A percentile compares a stretch with the other conserved stretches of the same genome.
Conservation (phyloP, 2,888 invertebrate genomes). For the Malthinus seriepunctatus region DNA sequence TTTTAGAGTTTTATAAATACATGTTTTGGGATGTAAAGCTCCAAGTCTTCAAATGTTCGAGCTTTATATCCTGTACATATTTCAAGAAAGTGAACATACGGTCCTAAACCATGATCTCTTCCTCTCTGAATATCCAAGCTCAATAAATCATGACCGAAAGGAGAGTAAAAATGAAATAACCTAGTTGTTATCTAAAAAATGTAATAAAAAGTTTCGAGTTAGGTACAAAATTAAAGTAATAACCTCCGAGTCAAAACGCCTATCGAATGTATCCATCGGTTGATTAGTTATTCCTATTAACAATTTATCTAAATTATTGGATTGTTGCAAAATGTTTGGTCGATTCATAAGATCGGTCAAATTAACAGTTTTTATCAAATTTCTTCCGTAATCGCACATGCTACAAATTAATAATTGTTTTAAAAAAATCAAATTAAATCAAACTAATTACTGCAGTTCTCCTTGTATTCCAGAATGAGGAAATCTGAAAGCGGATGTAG, state of each 20-base stretch:
- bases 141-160: conserved; percentile 70
- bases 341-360: conserved; percentile 19
- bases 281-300: conserved; percentile 59
- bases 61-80: conserved; percentile 65
- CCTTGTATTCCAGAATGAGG: conserved; percentile 31
- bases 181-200: conserved; percentile 66
- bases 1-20: neutral
- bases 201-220: neutral
- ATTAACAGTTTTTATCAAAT: neutral
- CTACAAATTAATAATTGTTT: conserved; percentile 14
- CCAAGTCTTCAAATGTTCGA: conserved; percentile 57
- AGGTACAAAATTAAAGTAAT: neutral
- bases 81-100: conserved; percentile 71
- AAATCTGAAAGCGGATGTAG: conserved; percentile 23
- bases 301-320: conserved; percentile 60
- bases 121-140: conserved; percentile 74
- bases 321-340: conserved; percentile 39
- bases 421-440: neutral
- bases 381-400: neutral
- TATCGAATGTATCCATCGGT: conserved; percentile 67
- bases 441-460: conserved; percentile 8
- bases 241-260: conserved; percentile 44
- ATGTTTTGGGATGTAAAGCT: conserved; percentile 57
- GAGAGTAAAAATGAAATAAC: conserved; percentile 70
- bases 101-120: conserved; percentile 69